Base-by-base conservation (phyloP, 2,113 vertebrate species). In the Vidua macroura region DNA sequence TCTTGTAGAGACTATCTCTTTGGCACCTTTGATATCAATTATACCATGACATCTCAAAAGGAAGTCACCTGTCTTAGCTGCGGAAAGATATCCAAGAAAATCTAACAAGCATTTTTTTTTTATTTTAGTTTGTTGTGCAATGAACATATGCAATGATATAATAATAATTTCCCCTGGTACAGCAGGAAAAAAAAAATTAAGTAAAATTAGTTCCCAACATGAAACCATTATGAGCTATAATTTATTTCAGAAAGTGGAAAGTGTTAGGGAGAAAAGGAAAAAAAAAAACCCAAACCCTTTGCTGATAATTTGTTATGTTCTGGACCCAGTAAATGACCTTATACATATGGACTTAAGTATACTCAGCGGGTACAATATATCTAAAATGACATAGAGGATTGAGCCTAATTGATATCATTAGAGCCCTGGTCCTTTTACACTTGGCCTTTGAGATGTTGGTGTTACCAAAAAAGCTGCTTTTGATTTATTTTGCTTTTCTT, bases 401-500 rank as follows among this genome's bases (percentile, higher is more conserved):
- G 95, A 96, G 96, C 96, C 96, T 97, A 98, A 98, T 98, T 98
- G 98, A 98, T 98, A 98, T 98, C 98, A 98, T 97, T 98, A 97
- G 97, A 97, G 97, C 97, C 97, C 97, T 97, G 97, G 97, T 97
- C 95, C 96, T 97, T 95, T 96, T 93, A 92, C 96, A 96, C 94
- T 94, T 98, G 98, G 96, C 98, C 98, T 98, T 95, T 97, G 96
- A 97, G 97, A 97, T 97, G 97, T 96, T 96, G 82, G 75, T 97
- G 96, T 98, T 98, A 98, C 96, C 94, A 97, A 96, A 97, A 97
- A 98, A 98, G 98, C 97, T 97, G 98, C 97, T 97, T 98, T 98
- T 98, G 98, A 98, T 98, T 98, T 97, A 97, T 98, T 97, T 97
- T 97, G 96, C 98, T 98, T 97, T 98, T 97, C 96, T 96, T 97